Evolutionary conservation across 2,113 vertebrate species (phyloP).

Genomic region (Camelus bactrianus): DNA sequence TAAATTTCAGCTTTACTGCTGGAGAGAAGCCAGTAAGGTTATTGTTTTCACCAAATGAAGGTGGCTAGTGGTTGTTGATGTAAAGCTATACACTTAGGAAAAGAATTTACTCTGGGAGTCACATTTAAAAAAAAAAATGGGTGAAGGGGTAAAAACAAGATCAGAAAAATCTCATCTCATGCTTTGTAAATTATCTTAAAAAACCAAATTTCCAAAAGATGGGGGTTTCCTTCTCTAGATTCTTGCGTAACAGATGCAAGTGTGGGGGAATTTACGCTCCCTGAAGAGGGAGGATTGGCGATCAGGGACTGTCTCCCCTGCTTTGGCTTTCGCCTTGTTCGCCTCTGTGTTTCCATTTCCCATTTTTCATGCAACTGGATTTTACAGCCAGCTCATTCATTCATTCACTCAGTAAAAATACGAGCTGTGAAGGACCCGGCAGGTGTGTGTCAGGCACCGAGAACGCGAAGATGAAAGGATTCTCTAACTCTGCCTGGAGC

Average conservation of each 20-base stretch:
- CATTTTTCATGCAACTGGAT: not conserved
- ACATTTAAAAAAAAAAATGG: not conserved
- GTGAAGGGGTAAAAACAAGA: not conserved
- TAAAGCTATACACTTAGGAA: not conserved
- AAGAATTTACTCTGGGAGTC: not conserved
- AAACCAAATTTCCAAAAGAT: slow-evolving; percentile 16
- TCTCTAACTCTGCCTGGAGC: not conserved
- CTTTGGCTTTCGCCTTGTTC: not conserved
- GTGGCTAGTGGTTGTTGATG: not conserved
- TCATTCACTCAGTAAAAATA: slow-evolving; percentile 11
- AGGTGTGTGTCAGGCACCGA: not conserved
- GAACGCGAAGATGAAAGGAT: not conserved
- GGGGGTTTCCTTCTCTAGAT: not conserved
- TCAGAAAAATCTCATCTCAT: not conserved
- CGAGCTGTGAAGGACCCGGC: not conserved
- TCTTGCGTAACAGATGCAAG: not conserved
- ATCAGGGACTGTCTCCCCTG: not conserved
- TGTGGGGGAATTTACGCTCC: not conserved
- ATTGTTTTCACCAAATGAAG: slow-evolving; percentile 46
- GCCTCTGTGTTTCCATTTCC: not conserved
- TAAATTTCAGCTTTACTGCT: slow-evolving; percentile 39
- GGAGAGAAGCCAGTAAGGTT: slow-evolving; percentile 34
- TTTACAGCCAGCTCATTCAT: slow-evolving; percentile 7
- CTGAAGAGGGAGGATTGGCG: not conserved
- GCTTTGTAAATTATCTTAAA: not conserved